Evolutionary conservation across 2,888 invertebrate species (phyloP), one percentile per base, ranked within the genome.

Genomic region (Listrodromus nycthemerus): DNA sequence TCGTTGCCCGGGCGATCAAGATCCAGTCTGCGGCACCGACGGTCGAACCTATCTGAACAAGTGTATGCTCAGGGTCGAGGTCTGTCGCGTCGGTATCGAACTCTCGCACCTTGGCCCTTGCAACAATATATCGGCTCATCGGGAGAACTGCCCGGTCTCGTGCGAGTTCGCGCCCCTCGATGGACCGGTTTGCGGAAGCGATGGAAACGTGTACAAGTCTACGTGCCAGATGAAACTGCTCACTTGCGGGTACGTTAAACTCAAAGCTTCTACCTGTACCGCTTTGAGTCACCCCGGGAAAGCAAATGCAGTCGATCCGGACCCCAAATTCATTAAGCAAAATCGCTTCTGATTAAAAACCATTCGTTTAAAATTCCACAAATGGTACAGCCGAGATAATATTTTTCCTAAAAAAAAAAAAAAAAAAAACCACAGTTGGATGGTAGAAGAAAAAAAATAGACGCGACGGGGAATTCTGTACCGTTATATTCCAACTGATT

Each of bases 211-310:
- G 0, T 98, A 98, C 94, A 97, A 97, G 91, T 98, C 96, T 89
- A 98, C 98, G 1, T 99, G 99, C 91, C 97, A 97, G 91, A 98
- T 99, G 98, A 97, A 97, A 91, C 95, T 97, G 82, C 95, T 97
- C 33, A 98, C 98, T 67, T 99, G 99, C 94, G 97, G 97, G 95
- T 97, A 94, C 94, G 95, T 85, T 84, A 37, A 55, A 52, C 65
- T 65, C 74, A 13, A 67, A 4, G n/a, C 41, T 52, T 45, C 48
- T 27, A 21, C 19, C 19, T 48, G n/a, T 13, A 13, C 41, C 2
- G 13, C 41, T 10, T 41, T 13, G 13, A 41, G 10, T 1, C 10
- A 41, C 41, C 41, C 41, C 13, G 10, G 13, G 41, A 13, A 13
- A 0, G 41, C 10, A 41, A 10, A 10, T 13, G 1, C 13, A 13